Percentiles rank a stretch among this genome's conserved stretches.
These are phyloP conservation scores for Brachionus calyciflorus DNA, from an alignment of 1,140 invertebrate genomes.

Conservation along the genomic window DNA sequence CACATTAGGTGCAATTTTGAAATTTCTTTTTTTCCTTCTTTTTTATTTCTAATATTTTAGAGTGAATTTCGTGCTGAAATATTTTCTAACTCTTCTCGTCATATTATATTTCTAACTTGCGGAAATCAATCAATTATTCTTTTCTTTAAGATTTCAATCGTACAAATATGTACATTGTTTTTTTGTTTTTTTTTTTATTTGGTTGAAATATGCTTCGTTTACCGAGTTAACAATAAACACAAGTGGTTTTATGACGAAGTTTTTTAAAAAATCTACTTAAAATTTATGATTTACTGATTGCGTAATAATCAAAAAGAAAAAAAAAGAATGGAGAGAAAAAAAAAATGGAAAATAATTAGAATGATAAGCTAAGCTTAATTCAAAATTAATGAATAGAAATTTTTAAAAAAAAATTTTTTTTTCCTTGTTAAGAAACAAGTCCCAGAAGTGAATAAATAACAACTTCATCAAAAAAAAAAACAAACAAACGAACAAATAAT, in stretches of 20 bases:
- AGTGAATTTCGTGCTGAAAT: too few relatives aligned
- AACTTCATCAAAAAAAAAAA: too few relatives aligned
- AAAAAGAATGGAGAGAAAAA: neutral
- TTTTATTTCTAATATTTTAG: too few relatives aligned
- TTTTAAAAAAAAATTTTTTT: neutral
- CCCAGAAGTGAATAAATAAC: too few relatives aligned
- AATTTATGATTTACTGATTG: constrained; percentile 40
- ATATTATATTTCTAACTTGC: too few relatives aligned
- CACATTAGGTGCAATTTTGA: constrained; percentile 12
- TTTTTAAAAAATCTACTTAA: neutral
- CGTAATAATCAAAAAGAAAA: constrained; percentile 5
- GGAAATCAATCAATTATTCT: too few relatives aligned
- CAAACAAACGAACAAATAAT: too few relatives aligned
- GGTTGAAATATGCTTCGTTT: constrained; percentile 11
- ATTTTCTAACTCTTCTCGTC: too few relatives aligned
- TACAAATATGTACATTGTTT: constrained; percentile 29
- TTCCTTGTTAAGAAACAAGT: too few relatives aligned
- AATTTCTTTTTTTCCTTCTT: neutral
- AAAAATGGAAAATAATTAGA: neutral
- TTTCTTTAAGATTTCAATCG: constrained; percentile 17
- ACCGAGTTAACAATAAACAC: neutral
- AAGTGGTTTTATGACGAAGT: too few relatives aligned
- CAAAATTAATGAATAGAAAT: constrained; percentile 37
- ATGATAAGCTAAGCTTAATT: constrained; percentile 32
- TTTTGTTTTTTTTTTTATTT: too few relatives aligned